phyloP scores from a whole-genome alignment of 2,888 invertebrate species.

The Amphipoea oculea region DNA sequence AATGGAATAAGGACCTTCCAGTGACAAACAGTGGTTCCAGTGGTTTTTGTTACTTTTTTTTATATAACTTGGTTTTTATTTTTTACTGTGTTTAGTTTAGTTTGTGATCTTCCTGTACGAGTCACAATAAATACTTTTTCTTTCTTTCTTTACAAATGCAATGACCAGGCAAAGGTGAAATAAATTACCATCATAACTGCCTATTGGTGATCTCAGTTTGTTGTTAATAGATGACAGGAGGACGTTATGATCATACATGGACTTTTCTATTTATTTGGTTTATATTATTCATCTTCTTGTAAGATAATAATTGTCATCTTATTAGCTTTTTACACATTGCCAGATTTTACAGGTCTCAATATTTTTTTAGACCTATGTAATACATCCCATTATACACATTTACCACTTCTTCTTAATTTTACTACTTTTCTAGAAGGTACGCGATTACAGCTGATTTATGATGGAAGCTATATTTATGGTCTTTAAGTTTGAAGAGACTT shows the following conservation, averaged over 20 bases:
- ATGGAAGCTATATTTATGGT: not conserved
- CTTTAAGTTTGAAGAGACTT: not conserved
- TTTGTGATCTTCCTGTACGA: too few relatives aligned
- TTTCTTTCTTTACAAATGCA: too few relatives aligned
- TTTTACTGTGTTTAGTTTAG: too few relatives aligned
- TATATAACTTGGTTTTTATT: too few relatives aligned
- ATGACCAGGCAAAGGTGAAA: not conserved
- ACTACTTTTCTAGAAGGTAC: not conserved
- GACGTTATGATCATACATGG: not conserved
- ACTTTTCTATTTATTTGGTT: not conserved
- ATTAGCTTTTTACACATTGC: not conserved
- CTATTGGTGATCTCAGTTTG: not conserved
- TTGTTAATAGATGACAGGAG: not conserved
- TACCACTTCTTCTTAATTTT: not conserved
- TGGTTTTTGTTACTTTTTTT: too few relatives aligned
- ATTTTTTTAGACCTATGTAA: not conserved
- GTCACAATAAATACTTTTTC: too few relatives aligned
- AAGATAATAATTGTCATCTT: not conserved
- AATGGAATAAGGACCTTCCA: not conserved
- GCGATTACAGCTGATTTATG: constrained; percentile 8
- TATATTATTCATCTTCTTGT: not conserved
- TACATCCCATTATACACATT: not conserved
- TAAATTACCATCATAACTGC: not conserved
- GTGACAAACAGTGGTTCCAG: too few relatives aligned
- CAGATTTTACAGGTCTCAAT: too few relatives aligned